Conservation (phyloP, 2,113 vertebrate genomes). For the Hippoglossus stenolepis region DNA sequence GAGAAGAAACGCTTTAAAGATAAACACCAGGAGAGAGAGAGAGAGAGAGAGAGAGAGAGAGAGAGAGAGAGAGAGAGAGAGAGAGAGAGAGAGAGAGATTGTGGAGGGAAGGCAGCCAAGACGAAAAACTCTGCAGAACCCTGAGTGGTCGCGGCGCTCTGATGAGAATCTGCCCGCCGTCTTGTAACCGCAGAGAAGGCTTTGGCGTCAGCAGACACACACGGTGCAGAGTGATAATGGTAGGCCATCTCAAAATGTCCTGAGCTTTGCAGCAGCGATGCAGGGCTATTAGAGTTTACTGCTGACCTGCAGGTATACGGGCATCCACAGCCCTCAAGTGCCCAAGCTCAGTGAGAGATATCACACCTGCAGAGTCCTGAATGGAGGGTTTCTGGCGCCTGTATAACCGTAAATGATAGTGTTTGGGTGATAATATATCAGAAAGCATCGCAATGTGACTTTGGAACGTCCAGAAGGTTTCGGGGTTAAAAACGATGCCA, state of each 20-base stretch:
- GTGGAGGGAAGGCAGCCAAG: conserved; percentile 32
- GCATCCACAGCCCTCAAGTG: conserved; percentile 34
- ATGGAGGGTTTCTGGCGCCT: not conserved
- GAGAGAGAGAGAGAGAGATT: conserved; percentile 14
- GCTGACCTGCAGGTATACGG: conserved; percentile 54
- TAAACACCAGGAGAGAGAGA: conserved; percentile 35
- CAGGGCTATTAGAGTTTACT: conserved; percentile 50
- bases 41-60: conserved; percentile 31
- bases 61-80: conserved; percentile 14
- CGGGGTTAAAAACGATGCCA: not conserved
- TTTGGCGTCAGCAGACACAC: not conserved
- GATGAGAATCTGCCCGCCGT: conserved; percentile 43
- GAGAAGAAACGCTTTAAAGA: conserved; percentile 18
- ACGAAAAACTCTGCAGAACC: conserved; percentile 23
- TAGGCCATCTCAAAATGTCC: conserved; percentile 37
- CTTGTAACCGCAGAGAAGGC: conserved; percentile 18
- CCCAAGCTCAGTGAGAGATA: conserved; percentile 20
- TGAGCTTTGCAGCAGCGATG: conserved; percentile 31
- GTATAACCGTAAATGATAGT: not conserved
- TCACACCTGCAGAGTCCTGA: conserved; percentile 6
- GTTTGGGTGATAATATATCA: not conserved
- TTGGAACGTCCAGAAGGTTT: not conserved
- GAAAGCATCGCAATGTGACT: not conserved
- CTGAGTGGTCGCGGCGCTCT: conserved; percentile 19
- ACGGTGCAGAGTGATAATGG: not conserved